phyloP scores from a whole-genome alignment of 2,888 invertebrate species.

The Halocaridina rubra region DNA sequence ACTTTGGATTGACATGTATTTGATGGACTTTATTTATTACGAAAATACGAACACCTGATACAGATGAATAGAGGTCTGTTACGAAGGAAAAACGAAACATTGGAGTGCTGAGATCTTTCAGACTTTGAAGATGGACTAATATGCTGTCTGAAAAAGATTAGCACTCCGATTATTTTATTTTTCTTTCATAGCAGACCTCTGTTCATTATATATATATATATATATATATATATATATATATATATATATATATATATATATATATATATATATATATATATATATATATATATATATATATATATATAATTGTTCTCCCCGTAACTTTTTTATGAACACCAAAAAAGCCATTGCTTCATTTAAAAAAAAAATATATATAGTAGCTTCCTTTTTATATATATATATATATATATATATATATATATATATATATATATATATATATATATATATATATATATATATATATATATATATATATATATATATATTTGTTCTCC shows the following conservation, averaged over 20 bases:
- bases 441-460: neutral
- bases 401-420: neutral
- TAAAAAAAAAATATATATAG: neutral
- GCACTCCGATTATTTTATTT: neutral
- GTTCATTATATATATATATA: no score
- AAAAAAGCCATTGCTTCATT: neutral
- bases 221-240: neutral
- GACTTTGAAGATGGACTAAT: neutral
- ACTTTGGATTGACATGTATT: no score
- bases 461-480: neutral
- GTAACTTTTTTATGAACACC: neutral
- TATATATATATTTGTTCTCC: neutral
- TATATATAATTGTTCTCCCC: neutral
- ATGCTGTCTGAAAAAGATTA: neutral
- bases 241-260: constrained; percentile 1
- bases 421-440: neutral
- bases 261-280: neutral
- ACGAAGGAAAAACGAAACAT: neutral
- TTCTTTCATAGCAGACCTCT: no score
- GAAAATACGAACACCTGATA: neutral
- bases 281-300: neutral
- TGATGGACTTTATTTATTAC: no score
- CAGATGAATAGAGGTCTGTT: no score
- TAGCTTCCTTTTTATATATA: neutral
- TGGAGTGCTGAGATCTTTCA: neutral